Evolutionary conservation across 2,113 vertebrate species (phyloP).

Genomic region (Toxostoma redivivum): DNA sequence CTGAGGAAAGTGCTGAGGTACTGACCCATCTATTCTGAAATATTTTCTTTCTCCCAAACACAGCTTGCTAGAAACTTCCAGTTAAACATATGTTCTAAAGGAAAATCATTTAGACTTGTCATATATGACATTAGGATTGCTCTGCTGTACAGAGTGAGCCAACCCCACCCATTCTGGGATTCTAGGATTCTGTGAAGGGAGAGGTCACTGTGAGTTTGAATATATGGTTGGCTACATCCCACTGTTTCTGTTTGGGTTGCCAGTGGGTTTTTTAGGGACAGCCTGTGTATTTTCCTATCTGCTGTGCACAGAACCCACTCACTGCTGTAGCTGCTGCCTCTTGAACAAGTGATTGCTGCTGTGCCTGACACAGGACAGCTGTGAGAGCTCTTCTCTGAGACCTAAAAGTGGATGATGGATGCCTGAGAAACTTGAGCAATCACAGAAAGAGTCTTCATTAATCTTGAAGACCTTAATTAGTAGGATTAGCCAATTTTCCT

Average conservation of each 20-base stretch:
- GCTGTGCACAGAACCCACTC: not conserved
- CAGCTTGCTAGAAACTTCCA: not conserved
- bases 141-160: not conserved
- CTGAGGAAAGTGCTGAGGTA: not conserved
- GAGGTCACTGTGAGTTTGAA: not conserved
- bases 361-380: not conserved
- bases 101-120: not conserved
- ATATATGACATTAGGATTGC: not conserved
- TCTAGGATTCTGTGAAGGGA: not conserved
- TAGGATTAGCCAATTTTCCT: not conserved
- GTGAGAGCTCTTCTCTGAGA: not conserved
- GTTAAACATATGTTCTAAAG: not conserved
- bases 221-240: not conserved
- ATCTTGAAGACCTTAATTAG: constrained; percentile 17
- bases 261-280: not conserved
- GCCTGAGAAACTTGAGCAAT: not conserved
- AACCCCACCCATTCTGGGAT: not conserved
- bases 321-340: not conserved
- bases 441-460: not conserved
- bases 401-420: not conserved
- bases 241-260: not conserved
- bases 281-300: not conserved
- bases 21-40: not conserved
- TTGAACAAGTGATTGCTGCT: not conserved
- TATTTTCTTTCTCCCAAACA: not conserved